Evolutionary conservation across 2,113 vertebrate genomes (phyloP), one percentile per base, ranked within the genome.

Genomic region (Thymallus thymallus): DNA sequence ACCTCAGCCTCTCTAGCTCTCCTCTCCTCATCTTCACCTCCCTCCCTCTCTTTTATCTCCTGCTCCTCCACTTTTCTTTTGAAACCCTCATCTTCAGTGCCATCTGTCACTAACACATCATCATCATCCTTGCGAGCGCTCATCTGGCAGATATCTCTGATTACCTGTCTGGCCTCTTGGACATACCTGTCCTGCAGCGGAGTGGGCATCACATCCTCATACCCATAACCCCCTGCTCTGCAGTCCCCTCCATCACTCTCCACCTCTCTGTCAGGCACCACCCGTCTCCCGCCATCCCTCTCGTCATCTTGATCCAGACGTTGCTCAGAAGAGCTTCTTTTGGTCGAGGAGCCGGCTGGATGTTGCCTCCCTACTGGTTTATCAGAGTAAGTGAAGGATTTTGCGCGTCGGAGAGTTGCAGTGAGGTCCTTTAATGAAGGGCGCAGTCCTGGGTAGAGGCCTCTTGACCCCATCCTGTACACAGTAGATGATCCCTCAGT

Each of bases 391-490:
- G 97, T 97, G 83, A 99, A 99, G 0, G 98, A 99, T 79, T 99
- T 98, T 12, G 97, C 94, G 0, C 97, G 95, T 2, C 98, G 92
- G 6, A 99, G 86, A 0, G 98, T 99, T 56, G 97, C 98, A 0
- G 98, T 99, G 14, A 99, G 90, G 78, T 99, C 98, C 85, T 98
- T 99, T 64, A 99, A 92, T 0, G 97, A 96, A 0, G 95, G 96
- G 0, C 97, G 88, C 12, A 29, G 90, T 45, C 88, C 88, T 4
- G 85, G 79, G 0, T 94, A 88, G 0, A 86, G 76, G 0, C 90
- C 85, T 73, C 90, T 83, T 73, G 0, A 70, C 0, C 87, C 78
- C 85, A 62, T 80, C 32, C 69, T 87, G 80, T 84, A 85, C 48
- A 77, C 76, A 0, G 45, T 1, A 6, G 26, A 84, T 20, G 85